Percentiles rank a stretch among this genome's conserved stretches.
Conservation (phyloP, 2,888 invertebrate species). For the Pollenia amentaria region DNA sequence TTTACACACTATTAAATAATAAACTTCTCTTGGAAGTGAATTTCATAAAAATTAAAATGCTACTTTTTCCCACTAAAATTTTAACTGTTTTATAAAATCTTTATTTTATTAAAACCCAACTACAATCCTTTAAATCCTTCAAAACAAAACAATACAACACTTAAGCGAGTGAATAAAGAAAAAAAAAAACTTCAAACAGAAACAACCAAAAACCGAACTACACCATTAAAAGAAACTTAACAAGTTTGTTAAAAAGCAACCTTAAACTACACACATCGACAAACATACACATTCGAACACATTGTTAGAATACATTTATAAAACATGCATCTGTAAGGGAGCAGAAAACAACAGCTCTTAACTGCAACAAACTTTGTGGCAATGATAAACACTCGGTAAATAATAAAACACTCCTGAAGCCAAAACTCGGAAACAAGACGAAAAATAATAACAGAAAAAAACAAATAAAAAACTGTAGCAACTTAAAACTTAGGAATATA, state of each 20-base stretch:
- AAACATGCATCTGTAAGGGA: conserved; percentile 27
- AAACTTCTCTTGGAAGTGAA: conserved; percentile 13
- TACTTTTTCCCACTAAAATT: conserved; percentile 33
- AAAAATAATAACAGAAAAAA: conserved; percentile 36
- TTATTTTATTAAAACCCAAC: conserved; percentile 59
- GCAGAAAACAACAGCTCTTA: conserved; percentile 49
- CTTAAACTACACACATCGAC: conserved; percentile 43
- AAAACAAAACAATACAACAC: conserved; percentile 45
- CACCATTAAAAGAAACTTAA: conserved; percentile 67
- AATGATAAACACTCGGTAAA: conserved; percentile 70
- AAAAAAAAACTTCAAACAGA: not conserved
- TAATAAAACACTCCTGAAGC: conserved; percentile 66
- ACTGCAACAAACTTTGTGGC: conserved; percentile 69
- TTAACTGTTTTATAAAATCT: conserved; percentile 53
- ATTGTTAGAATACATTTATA: not conserved
- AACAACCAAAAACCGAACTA: conserved; percentile 60
- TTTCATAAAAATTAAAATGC: conserved; percentile 44
- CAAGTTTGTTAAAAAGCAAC: conserved; percentile 70
- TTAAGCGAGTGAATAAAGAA: conserved; percentile 2
- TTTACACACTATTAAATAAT: conserved; percentile 5
- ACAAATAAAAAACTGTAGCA: conserved; percentile 22
- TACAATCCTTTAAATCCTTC: conserved; percentile 47
- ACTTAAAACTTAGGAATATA: conserved; percentile 41
- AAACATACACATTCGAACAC: not conserved
- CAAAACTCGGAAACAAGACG: conserved; percentile 49